Percentiles rank a stretch among this genome's conserved stretches.
phyloP scores from a whole-genome alignment of 2,113 vertebrate species.

The Apodemus sylvaticus region DNA sequence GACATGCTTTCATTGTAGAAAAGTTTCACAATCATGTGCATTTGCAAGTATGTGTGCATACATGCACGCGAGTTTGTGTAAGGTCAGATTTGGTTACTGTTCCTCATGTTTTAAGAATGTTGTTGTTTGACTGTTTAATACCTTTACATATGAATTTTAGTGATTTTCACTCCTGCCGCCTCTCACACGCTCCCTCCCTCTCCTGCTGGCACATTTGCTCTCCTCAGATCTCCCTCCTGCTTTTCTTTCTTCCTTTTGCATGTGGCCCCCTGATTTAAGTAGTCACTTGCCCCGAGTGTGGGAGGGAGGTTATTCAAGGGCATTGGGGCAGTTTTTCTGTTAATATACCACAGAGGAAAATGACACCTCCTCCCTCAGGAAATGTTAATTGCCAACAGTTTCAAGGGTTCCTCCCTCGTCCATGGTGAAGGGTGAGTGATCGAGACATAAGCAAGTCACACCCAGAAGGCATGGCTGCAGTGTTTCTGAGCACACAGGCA shows the following conservation, averaged over 20 bases:
- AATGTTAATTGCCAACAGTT: background rate
- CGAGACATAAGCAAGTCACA: background rate
- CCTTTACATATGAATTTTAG: background rate
- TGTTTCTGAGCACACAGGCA: too few species aligned
- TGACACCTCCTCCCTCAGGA: background rate
- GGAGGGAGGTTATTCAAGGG: background rate
- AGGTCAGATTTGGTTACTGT: background rate
- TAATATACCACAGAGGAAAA: background rate
- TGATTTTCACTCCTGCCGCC: background rate
- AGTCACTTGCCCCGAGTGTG: background rate
- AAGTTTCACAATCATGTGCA: background rate
- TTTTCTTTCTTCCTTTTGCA: background rate
- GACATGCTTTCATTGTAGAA: background rate
- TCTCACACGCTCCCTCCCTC: background rate
- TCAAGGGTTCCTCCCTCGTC: background rate
- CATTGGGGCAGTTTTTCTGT: background rate
- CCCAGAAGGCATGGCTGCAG: background rate
- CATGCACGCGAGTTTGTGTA: too few species aligned
- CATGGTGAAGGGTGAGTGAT: background rate
- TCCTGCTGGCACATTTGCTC: background rate
- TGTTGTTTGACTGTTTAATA: too few species aligned
- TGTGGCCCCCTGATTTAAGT: background rate
- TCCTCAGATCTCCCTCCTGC: background rate
- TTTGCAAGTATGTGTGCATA: background rate
- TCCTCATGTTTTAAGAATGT: background rate